Evolutionary conservation across 2,113 vertebrate species (phyloP), one percentile per base, ranked within the genome.

Genomic region (Emydura subglobosa): DNA sequence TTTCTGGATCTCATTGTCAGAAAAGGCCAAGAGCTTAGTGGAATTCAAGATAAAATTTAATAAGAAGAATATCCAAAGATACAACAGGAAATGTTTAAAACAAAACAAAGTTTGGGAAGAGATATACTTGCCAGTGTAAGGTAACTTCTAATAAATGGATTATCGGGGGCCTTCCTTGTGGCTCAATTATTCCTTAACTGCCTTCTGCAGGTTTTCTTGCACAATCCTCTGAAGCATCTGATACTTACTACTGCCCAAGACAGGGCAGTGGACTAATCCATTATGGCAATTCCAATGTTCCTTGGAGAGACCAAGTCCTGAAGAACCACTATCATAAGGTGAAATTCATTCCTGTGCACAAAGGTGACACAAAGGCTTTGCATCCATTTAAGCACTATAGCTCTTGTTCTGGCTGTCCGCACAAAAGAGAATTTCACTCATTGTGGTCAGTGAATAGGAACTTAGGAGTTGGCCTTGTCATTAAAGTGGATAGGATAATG

Each of bases 261-360:
- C 10, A 31, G 72, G 76, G 86, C 79, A 72, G 27, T n/a, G 90
- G 86, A 88, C 80, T 96, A 94, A 96, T 86, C 94, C 87, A 72
- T 85, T 96, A 82, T 95, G 86, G 79, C 82, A 83, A 89, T 96
- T 80, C 86, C 82, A 91, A 78, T 95, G 92, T 91, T 93, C 88
- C 95, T 97, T 3, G 1, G 55, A 55, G 95, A 96, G 16, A 31
- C 13, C 34, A 51, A 82, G 85, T 91, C 82, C 85, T 94, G 76
- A 94, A 88, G 54, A 82, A 78, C 1, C 11, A 0, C 55, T 39
- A 51, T 95, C 72, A 44, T 51, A 13, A 93, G 92, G 90, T 82
- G 88, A 89, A 91, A 93, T 85, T 82, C n/a, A 78, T 68, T 95
- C 91, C 86, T 29, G 22, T 50, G 51, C 86, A 92, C 24, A 83